phyloP scores from a whole-genome alignment of 2,113 vertebrate species.

The Notothenia coriiceps region DNA sequence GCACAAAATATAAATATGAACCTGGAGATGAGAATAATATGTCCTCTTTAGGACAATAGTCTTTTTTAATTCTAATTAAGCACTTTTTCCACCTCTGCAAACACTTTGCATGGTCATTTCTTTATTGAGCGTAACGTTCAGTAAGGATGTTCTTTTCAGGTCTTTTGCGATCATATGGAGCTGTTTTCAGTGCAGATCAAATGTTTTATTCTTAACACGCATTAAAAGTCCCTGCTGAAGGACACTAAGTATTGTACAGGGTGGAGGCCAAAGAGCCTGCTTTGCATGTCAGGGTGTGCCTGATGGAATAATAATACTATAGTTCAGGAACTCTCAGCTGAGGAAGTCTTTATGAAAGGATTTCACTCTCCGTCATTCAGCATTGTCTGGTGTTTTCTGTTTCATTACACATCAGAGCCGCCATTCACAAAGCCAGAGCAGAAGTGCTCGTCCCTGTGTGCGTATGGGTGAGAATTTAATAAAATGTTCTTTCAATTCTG shows the following conservation, averaged over 20 bases:
- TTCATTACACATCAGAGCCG: conserved; percentile 51
- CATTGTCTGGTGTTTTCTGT: conserved; percentile 51
- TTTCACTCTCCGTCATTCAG: conserved; percentile 56
- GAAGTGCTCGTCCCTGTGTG: conserved; percentile 52
- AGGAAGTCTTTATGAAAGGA: conserved; percentile 57
- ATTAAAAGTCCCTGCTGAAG: background rate
- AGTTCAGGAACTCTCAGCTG: conserved; percentile 37
- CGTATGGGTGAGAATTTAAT: conserved; percentile 33
- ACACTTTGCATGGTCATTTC: background rate
- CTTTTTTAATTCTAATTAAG: no score
- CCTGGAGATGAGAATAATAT: no score
- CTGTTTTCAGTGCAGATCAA: background rate
- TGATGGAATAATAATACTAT: conserved; percentile 15
- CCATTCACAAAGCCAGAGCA: conserved; percentile 52
- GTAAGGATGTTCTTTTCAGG: background rate
- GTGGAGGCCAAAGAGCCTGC: background rate
- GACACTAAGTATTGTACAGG: background rate
- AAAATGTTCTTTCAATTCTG: conserved; percentile 39
- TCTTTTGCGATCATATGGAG: background rate
- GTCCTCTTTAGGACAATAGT: no score
- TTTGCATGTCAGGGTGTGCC: conserved; percentile 8
- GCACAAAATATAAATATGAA: no score
- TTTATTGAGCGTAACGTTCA: background rate
- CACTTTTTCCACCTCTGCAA: background rate
- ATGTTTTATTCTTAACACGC: background rate